phyloP scores from a whole-genome alignment of 1,140 invertebrate species.

The Phymastichus coffea region DNA sequence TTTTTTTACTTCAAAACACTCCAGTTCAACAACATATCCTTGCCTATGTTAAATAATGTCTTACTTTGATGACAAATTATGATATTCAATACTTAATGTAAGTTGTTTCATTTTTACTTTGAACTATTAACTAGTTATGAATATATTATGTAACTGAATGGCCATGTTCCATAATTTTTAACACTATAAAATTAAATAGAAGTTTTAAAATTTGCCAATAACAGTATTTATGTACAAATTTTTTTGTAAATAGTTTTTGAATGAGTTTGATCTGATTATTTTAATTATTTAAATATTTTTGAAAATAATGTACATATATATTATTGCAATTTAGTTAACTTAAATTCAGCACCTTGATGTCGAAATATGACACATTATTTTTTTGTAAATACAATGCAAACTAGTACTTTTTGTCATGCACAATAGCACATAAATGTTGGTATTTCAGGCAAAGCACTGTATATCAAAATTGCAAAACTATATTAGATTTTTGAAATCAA shows the following conservation, averaged over 20 bases:
- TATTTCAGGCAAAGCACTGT: constrained; percentile 26
- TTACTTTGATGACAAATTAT: constrained; percentile 11
- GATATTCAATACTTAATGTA: constrained; percentile 2
- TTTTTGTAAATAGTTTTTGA: not conserved
- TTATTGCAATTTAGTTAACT: too few relatives aligned
- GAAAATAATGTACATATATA: too few relatives aligned
- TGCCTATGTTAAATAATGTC: not conserved
- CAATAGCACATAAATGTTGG: constrained; percentile 1
- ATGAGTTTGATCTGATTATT: not conserved
- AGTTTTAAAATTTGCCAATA: too few relatives aligned
- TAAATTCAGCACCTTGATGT: too few relatives aligned
- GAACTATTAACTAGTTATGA: constrained; percentile 14
- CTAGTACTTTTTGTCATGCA: constrained; percentile 30
- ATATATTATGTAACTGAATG: too few relatives aligned
- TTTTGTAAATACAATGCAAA: constrained; percentile 25
- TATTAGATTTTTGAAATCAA: too few relatives aligned
- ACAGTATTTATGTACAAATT: too few relatives aligned
- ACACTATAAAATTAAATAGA: too few relatives aligned
- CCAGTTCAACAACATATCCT: not conserved
- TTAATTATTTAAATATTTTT: constrained; percentile 25
- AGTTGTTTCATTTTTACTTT: constrained; percentile 27
- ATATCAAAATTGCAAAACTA: too few relatives aligned
- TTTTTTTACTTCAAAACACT: not conserved
- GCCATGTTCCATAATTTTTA: too few relatives aligned
- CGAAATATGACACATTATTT: constrained; percentile 37